Evolutionary conservation across 2,797 vertebrate species (phyloP).

Genomic region (Pseudotriccus pelzelni): DNA sequence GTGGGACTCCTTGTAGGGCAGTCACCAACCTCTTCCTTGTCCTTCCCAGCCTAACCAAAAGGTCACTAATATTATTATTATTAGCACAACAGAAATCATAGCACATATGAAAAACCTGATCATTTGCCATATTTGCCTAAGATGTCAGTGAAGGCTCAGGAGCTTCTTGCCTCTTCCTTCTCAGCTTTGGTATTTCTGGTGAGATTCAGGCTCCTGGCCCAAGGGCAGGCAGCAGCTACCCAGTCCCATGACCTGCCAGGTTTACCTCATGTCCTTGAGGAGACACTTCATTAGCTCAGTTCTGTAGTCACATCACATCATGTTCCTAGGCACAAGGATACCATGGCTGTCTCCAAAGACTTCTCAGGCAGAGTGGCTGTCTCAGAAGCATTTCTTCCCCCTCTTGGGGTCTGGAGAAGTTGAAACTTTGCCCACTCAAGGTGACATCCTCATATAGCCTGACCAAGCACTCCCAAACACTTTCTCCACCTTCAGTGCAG

Average conservation of each 20-base stretch:
- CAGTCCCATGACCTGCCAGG: background rate
- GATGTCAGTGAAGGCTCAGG: background rate
- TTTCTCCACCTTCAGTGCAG: background rate
- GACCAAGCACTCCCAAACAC: background rate
- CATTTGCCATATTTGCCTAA: background rate
- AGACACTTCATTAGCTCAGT: background rate
- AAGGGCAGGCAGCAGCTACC: background rate
- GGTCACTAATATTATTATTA: background rate
- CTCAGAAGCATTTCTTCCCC: background rate
- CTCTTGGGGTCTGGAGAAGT: background rate
- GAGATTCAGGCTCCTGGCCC: background rate
- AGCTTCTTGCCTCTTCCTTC: background rate
- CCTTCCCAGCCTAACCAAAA: background rate
- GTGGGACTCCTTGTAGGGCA: background rate
- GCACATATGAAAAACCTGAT: background rate
- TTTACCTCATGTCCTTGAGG: rapidly evolving
- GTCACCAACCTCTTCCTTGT: background rate
- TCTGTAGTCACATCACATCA: background rate
- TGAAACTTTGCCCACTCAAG: background rate
- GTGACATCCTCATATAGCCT: background rate
- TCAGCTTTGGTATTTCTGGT: background rate
- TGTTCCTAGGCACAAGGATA: background rate
- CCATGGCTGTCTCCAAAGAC: background rate
- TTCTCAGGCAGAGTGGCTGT: background rate
- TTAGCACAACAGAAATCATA: background rate